Percentiles rank a stretch among this genome's conserved stretches.
phyloP scores from a whole-genome alignment of 2,113 vertebrate species.

The Ictidomys tridecemlineatus region DNA sequence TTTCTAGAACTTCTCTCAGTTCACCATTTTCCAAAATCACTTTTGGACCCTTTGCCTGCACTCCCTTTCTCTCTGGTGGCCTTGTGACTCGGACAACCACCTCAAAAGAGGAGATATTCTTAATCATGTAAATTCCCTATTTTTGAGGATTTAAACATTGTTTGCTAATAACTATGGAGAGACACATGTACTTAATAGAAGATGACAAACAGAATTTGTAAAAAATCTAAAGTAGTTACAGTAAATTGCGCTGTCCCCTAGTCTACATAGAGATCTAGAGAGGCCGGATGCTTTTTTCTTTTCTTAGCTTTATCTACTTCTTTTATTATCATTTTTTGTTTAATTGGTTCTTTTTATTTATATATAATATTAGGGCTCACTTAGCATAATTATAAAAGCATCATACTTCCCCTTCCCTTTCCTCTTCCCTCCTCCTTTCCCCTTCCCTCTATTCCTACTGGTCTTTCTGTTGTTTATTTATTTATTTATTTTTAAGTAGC shows the following conservation, averaged over 20 bases:
- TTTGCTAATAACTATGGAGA: background rate
- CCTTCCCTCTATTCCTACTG: too few relatives aligned
- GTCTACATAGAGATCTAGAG: background rate
- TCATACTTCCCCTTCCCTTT: too few relatives aligned
- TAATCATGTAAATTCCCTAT: background rate
- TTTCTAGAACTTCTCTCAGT: background rate
- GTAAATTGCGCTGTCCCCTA: background rate
- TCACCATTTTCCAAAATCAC: background rate
- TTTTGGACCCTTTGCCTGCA: background rate
- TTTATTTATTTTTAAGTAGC: too few relatives aligned
- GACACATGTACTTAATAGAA: background rate
- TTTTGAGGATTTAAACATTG: background rate
- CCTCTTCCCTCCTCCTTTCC: too few relatives aligned
- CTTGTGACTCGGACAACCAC: background rate
- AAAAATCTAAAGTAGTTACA: background rate
- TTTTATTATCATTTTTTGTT: background rate
- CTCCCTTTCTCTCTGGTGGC: background rate
- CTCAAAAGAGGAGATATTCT: background rate
- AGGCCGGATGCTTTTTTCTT: background rate
- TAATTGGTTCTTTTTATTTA: too few relatives aligned
- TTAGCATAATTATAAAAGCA: too few relatives aligned
- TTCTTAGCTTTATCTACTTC: background rate
- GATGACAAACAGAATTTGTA: background rate
- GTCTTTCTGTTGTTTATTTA: too few relatives aligned
- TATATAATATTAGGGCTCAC: too few relatives aligned